Percentiles rank a stretch among this genome's conserved stretches.
Evolutionary conservation across 2,888 invertebrate genomes (phyloP).

Genomic region (Netelia fuscicornis): DNA sequence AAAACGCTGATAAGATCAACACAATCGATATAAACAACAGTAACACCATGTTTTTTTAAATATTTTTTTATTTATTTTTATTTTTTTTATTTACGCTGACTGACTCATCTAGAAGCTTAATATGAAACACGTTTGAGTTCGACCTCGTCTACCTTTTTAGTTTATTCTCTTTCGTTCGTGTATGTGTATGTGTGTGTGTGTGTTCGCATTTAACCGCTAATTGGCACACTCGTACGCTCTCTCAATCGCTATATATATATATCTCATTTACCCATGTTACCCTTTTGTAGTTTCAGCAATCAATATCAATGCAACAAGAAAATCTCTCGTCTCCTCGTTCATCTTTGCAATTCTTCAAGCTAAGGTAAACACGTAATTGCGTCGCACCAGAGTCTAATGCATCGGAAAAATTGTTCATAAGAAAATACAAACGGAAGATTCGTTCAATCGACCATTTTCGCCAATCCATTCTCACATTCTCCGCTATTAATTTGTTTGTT

Average conservation of each 20-base stretch:
- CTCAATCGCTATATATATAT: conserved; percentile 34
- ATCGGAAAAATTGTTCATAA: conserved; percentile 74
- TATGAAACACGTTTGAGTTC: conserved; percentile 73
- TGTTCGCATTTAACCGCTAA: conserved; percentile 57
- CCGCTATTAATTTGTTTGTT: neutral
- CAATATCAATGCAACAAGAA: conserved; percentile 32
- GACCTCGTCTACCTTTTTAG: conserved; percentile 63
- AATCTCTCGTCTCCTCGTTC: conserved; percentile 27
- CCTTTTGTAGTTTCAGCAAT: conserved; percentile 46
- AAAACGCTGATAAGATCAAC: conserved; percentile 74
- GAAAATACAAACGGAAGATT: conserved; percentile 78
- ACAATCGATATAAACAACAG: conserved; percentile 73
- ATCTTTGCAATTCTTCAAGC: conserved; percentile 14
- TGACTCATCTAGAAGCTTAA: conserved; percentile 76
- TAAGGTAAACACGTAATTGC: conserved; percentile 47
- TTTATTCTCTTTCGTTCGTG: conserved; percentile 35
- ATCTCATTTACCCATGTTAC: conserved; percentile 42
- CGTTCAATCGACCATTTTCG: conserved; percentile 54
- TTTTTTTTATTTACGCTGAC: conserved; percentile 69
- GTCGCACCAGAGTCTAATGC: conserved; percentile 58
- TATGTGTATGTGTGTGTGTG: conserved; percentile 48
- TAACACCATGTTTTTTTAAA: conserved; percentile 69
- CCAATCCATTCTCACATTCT: conserved; percentile 24
- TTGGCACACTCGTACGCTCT: conserved; percentile 48
- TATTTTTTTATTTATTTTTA: conserved; percentile 57